phyloP scores from a whole-genome alignment of 2,797 vertebrate species.

The Channallabes apus region DNA sequence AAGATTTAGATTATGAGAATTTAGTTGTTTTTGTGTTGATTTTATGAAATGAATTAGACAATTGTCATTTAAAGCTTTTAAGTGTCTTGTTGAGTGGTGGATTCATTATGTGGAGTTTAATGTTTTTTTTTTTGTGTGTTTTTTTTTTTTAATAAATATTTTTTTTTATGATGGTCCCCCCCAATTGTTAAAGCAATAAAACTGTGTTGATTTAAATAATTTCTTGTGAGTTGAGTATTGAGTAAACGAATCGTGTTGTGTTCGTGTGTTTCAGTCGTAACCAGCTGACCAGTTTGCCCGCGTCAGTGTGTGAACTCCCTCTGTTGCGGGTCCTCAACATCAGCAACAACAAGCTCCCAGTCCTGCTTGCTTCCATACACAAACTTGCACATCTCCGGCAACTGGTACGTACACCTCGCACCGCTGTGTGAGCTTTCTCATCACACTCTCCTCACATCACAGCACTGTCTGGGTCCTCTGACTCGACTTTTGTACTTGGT shows the following conservation, averaged over 20 bases:
- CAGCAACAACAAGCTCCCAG: conserved; percentile 89
- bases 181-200: not conserved
- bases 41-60: not conserved
- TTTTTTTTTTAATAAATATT: too few species aligned
- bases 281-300: conserved; percentile 82
- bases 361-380: conserved; percentile 80
- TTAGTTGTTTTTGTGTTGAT: not conserved
- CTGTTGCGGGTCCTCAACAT: conserved; percentile 87
- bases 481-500: not conserved
- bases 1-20: too few species aligned
- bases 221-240: not conserved
- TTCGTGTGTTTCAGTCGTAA: conserved; percentile 78
- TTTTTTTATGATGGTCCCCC: not conserved
- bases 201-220: not conserved
- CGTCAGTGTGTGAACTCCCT: conserved; percentile 85
- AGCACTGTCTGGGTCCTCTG: not conserved
- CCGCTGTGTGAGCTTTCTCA: conserved; percentile 20
- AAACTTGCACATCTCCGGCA: conserved; percentile 83
- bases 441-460: not conserved
- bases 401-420: conserved; percentile 74
- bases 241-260: not conserved
- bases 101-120: not conserved
- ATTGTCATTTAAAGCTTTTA: not conserved
- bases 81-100: too few species aligned
- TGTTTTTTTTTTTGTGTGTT: too few species aligned